Conservation (phyloP, 2,888 invertebrate species). For the Sepioteuthis lessoniana region DNA sequence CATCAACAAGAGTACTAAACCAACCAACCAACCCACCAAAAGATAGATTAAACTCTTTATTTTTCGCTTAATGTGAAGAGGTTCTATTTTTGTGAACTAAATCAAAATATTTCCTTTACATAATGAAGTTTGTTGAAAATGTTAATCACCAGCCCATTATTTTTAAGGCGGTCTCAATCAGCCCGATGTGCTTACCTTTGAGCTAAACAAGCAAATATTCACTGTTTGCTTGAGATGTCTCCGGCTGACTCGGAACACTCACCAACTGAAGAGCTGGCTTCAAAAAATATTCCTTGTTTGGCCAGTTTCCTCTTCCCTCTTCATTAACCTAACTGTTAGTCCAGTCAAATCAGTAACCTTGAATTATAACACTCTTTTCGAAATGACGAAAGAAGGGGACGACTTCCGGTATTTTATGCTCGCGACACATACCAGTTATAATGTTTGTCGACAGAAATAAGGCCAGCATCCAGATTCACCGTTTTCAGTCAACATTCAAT, state of each 20-base stretch:
- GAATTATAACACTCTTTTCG: neutral
- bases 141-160: neutral
- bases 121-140: neutral
- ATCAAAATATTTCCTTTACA: neutral
- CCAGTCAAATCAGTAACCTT: neutral
- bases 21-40: too few relatives aligned
- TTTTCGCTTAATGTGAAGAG: neutral
- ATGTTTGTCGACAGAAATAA: constrained; percentile 33
- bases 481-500: constrained; percentile 34
- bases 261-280: neutral
- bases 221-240: neutral
- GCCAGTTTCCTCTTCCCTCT: neutral
- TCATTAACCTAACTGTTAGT: constrained; percentile 7
- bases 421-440: neutral
- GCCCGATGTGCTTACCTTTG: neutral
- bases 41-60: neutral
- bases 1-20: too few relatives aligned
- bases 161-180: neutral
- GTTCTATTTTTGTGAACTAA: neutral
- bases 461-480: neutral
- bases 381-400: neutral
- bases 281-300: neutral
- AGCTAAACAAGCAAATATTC: neutral
- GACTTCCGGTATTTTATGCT: neutral
- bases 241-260: neutral